A percentile compares a stretch with the other conserved stretches of the same genome.
Evolutionary conservation across 2,888 invertebrate genomes (phyloP).

Genomic region (Myopa tessellatipennis): DNA sequence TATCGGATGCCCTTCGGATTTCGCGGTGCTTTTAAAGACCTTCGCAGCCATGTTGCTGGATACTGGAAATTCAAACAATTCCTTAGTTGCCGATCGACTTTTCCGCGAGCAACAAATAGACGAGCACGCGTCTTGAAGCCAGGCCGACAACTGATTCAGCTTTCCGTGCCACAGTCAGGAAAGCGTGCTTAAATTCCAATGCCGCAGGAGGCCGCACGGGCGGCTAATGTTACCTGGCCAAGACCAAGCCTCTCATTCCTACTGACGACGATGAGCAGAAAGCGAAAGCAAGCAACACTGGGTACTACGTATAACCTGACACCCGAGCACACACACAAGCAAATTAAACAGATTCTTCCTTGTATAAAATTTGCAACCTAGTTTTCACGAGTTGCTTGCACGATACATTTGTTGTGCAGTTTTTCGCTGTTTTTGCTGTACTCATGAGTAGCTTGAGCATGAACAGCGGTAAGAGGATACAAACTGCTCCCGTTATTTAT

Average conservation of each 20-base stretch:
- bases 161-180: neutral
- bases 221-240: neutral
- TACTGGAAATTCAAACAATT: too few relatives aligned
- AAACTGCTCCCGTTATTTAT: too few relatives aligned
- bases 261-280: neutral
- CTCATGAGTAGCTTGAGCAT: slow-evolving; percentile 10
- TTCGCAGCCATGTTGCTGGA: neutral
- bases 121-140: neutral
- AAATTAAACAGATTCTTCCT: neutral
- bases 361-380: slow-evolving; percentile 42
- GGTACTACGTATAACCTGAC: neutral
- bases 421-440: slow-evolving; percentile 29
- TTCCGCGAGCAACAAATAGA: neutral
- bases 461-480: too few relatives aligned
- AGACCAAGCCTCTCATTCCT: neutral
- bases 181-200: neutral
- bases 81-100: too few relatives aligned
- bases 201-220: neutral
- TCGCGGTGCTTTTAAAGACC: neutral
- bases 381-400: slow-evolving; percentile 41
- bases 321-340: neutral
- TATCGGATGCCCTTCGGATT: neutral
- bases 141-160: slow-evolving; percentile 15
- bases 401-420: slow-evolving; percentile 37
- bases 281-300: slow-evolving; percentile 1